Percentiles rank a stretch among this genome's conserved stretches.
phyloP scores from a whole-genome alignment of 2,797 vertebrate species.

The Scyliorhinus canicula region DNA sequence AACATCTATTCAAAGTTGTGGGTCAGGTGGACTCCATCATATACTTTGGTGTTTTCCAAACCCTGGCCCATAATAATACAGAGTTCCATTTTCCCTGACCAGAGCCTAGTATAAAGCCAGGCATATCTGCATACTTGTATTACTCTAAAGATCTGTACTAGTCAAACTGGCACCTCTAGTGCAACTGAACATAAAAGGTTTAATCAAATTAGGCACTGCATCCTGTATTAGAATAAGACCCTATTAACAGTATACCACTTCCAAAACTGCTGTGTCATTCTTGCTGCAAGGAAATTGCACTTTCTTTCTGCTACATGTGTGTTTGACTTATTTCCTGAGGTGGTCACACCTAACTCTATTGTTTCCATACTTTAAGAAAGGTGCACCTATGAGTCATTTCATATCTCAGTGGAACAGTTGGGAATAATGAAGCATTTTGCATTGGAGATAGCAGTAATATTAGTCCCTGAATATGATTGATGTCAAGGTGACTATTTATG shows the following conservation, averaged over 20 bases:
- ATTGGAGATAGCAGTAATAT: slow-evolving; percentile 81
- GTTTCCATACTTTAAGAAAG: slow-evolving; percentile 66
- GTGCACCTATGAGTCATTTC: slow-evolving; percentile 67
- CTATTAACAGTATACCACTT: not conserved
- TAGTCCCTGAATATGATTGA: slow-evolving; percentile 69
- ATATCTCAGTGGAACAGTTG: slow-evolving; percentile 70
- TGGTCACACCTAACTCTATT: slow-evolving; percentile 51
- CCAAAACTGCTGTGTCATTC: slow-evolving; percentile 10
- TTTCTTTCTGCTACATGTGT: slow-evolving; percentile 1
- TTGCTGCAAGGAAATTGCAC: not conserved
- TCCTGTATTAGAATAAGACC: not conserved
- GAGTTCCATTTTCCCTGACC: not conserved
- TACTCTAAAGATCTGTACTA: not conserved
- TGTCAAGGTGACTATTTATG: slow-evolving; percentile 94
- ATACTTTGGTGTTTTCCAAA: no score
- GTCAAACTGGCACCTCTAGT: not conserved
- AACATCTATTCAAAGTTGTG: no score
- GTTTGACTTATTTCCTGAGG: not conserved
- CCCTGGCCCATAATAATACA: no score
- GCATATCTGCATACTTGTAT: not conserved
- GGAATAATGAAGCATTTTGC: slow-evolving; percentile 86
- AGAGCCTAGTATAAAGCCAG: not conserved
- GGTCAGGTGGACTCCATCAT: no score
- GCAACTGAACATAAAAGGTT: not conserved
- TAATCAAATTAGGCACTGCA: not conserved